Base-by-base conservation (phyloP, 2,113 vertebrate genomes). In the Cnemophilus loriae region DNA sequence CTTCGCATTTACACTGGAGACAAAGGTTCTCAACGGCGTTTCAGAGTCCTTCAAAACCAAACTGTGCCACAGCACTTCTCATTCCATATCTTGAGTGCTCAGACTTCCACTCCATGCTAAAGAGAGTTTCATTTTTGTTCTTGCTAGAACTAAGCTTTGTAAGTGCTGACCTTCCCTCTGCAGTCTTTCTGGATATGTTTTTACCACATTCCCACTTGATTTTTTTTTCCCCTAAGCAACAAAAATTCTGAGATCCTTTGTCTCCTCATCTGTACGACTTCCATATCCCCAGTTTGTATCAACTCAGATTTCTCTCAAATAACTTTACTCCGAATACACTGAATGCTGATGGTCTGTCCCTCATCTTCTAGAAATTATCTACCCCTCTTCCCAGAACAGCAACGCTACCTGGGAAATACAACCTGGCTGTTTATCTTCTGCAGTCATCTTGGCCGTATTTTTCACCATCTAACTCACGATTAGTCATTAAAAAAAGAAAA, bases 1-100 rank as follows among this genome's bases (percentile, higher is more conserved):
- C 52, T 56, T 27, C 0, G 0, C 20, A 21, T 60, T 84, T 84
- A 49, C 24, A 10, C 0, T 35, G 44, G 22, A 70, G 27, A 60
- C 49, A 49, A 3, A 19, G 46, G 44, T 28, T 67, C 47, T 37
- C 56, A 74, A 73, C 19, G 32, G 52, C 9, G 7, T 67, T 78
- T 26, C 65, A 49, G 64, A 59, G 27, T 16, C 42, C 56, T 60
- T 75, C 56, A 44, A 82, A 92, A 61, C 28, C 27, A 49, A 87
- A 79, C 46, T 22, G 30, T 22, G 46, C 32, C 0, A 2, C 42
- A 71, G 69, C 26, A 78, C 52, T 49, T 89, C 84, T 89, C 23
- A 23, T 60, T 35, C 77, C 1, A 0, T 6, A 57, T 18, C 68
- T 30, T 32, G 17, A 78, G 47, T 28, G 44, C 47, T 60, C 64